A percentile compares a stretch with the other conserved stretches of the same genome.
phyloP scores from a whole-genome alignment of 2,888 invertebrate species.

The Ariolimax columbianus region DNA sequence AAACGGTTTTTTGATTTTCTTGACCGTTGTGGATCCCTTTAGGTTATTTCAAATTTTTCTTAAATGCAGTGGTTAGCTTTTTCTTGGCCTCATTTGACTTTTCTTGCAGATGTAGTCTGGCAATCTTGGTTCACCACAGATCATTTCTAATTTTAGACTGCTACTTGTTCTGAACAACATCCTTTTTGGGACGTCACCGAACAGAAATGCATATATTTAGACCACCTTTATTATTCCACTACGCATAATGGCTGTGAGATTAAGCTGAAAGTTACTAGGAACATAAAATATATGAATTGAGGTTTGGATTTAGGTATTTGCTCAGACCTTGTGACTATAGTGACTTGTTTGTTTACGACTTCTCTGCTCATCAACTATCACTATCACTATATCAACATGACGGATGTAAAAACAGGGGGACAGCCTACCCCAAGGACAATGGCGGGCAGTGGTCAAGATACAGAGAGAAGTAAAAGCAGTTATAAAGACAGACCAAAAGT shows the following conservation, averaged over 20 bases:
- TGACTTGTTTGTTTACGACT: background rate
- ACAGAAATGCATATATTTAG: background rate
- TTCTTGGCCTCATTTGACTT: too few relatives aligned
- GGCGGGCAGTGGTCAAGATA: conserved; percentile 22
- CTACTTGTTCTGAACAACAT: background rate
- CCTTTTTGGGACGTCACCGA: background rate
- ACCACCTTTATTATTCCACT: background rate
- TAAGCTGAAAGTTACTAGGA: background rate
- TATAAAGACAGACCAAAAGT: background rate
- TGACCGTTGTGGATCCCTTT: too few relatives aligned
- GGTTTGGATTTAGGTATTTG: background rate
- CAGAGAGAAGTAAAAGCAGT: too few relatives aligned
- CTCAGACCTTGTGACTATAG: background rate
- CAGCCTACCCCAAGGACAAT: background rate
- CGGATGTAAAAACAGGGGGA: conserved; percentile 12
- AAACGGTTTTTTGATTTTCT: too few relatives aligned
- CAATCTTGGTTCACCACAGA: too few relatives aligned
- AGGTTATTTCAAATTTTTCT: too few relatives aligned
- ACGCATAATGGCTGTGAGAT: background rate
- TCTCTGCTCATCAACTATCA: background rate
- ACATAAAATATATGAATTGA: background rate
- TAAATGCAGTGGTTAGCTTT: too few relatives aligned
- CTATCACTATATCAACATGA: background rate
- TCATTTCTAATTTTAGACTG: conserved; percentile 40
- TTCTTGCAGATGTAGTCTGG: too few relatives aligned